Evolutionary conservation across 2,797 vertebrate species (phyloP), one percentile per base, ranked within the genome.

Genomic region (Dermochelys coriacea): DNA sequence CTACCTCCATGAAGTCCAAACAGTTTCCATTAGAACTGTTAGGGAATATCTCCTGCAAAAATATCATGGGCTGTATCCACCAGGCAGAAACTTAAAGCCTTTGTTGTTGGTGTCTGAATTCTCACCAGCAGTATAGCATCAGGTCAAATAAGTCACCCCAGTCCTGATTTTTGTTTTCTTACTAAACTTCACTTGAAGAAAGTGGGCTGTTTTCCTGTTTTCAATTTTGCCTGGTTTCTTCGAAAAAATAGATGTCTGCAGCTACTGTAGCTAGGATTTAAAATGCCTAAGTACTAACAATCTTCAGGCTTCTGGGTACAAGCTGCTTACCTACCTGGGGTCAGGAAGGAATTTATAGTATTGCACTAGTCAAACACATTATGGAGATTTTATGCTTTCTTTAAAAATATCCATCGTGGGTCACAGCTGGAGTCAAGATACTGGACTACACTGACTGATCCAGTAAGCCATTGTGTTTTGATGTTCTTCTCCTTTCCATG

Each of bases 111-210:
- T 27, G 68, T 18, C 34, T 82, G 74, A 91, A 79, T 80, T 93
- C 34, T 61, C 45, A 75, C 61, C 37, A 80, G 29, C 57, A 90
- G 49, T 23, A 12, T 7, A 78, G 45, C 75, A 85, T 68, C 18
- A 16, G 31, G 85, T 96, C 82, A 31, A 37, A 34, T 91, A 59
- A 92, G 68, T 80, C 96, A 16, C 49, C 54, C 88, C 51, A 29
- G 19, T 49, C 78, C 87, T 51, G 27, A 25, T 79, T 85, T 85
- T 85, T 85, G 4, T 49, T 85, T 79, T 91, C 3, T 8, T 94
- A 12, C 83, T 4, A 52, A 64, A 14, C 8, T 79, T 84, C 57
- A 49, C 80, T 71, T 95, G 31, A 79, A 34, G 6, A 93, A 41
- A 75, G 6, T 68, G 18, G 86, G 5, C 45, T 75, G 2, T n/a